A percentile compares a stretch with the other conserved stretches of the same genome.
phyloP scores from a whole-genome alignment of 2,888 invertebrate species.

The Eupsilia transversa region DNA sequence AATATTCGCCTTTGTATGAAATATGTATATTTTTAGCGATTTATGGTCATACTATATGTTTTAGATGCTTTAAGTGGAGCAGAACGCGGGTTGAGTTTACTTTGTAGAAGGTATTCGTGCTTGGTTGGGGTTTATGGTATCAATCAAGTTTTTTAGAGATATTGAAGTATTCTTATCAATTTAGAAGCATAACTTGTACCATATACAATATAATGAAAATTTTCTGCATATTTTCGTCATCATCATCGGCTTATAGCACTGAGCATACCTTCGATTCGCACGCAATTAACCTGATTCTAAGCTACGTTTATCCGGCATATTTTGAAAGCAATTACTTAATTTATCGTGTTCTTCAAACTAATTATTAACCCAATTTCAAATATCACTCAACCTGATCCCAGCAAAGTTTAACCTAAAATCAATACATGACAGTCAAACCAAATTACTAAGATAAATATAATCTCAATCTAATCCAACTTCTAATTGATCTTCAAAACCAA shows the following conservation, averaged over 20 bases:
- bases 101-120: background rate
- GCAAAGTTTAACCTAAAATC: slow-evolving; percentile 26
- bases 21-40: slow-evolving; percentile 57
- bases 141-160: slow-evolving; percentile 3
- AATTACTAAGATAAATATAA: slow-evolving; percentile 9
- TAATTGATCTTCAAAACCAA: slow-evolving; percentile 12
- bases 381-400: background rate
- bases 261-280: background rate
- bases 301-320: background rate
- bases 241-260: background rate
- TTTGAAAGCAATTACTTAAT: background rate
- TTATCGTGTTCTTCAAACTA: background rate
- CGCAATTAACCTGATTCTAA: background rate
- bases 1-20: slow-evolving; percentile 52
- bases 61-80: slow-evolving; percentile 34
- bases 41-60: slow-evolving; percentile 33
- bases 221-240: background rate
- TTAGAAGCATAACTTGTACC: background rate
- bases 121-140: slow-evolving; percentile 25
- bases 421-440: background rate
- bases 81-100: slow-evolving; percentile 19
- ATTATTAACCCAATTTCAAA: slow-evolving; percentile 6
- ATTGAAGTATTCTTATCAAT: slow-evolving; percentile 1
- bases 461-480: background rate
- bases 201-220: too few relatives aligned